These are phyloP conservation scores for Pseudorhiza aurosa DNA, from an alignment of 30 jellyfish, hydroid and myxozoan genomes.

Conservation along the genomic window DNA sequence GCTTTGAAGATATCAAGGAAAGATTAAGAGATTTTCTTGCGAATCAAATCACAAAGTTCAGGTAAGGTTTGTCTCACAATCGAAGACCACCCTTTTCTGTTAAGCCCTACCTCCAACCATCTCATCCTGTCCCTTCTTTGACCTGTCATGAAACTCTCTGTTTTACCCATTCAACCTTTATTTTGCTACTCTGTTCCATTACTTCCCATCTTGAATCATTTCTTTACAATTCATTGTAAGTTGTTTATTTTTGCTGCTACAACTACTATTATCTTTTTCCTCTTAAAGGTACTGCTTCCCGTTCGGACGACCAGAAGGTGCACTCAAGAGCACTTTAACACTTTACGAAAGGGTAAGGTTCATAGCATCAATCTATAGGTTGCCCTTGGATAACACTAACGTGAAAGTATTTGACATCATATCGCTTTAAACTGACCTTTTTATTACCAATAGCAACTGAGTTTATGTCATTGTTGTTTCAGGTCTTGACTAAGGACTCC, in stretches of 20 bases:
- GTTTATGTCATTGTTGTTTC: neutral
- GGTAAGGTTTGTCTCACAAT: no score
- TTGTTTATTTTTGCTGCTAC: no score
- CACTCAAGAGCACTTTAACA: slow-evolving; percentile 85
- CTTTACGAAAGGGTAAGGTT: slow-evolving; percentile 92
- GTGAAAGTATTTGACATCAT: neutral
- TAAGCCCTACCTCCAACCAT: no score
- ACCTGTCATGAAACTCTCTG: no score
- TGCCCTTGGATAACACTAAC: neutral
- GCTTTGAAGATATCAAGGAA: slow-evolving; percentile 90
- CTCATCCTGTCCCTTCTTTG: no score
- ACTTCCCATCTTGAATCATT: no score
- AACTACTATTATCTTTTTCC: neutral
- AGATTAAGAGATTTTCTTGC: slow-evolving; percentile 82
- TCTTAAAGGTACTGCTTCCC: slow-evolving; percentile 90
- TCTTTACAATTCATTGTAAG: no score
- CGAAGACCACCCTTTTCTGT: no score
- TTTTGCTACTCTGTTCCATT: no score
- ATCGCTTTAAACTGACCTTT: neutral
- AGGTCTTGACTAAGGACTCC: slow-evolving; percentile 88
- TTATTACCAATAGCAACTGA: neutral
- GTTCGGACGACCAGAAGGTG: slow-evolving; percentile 98
- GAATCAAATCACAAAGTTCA: slow-evolving; percentile 90
- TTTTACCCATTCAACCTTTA: no score
- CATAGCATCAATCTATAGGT: no score